These are phyloP conservation scores for Xerus inauris DNA, from an alignment of 2,113 vertebrate genomes.

Conservation along the genomic window DNA sequence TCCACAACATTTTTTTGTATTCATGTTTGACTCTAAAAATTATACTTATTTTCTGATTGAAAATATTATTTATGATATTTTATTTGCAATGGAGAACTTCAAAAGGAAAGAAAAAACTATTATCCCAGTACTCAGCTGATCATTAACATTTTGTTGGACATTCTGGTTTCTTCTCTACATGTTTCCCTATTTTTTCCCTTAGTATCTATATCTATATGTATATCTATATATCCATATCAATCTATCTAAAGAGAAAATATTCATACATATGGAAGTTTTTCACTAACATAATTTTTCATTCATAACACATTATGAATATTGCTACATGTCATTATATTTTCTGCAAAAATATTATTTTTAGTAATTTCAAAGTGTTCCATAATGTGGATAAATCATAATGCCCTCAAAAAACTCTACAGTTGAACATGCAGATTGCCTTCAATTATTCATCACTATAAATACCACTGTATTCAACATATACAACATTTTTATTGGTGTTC, in stretches of 20 bases:
- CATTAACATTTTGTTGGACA: conserved; percentile 33
- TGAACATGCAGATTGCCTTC: neutral
- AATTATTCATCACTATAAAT: neutral
- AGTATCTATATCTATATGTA: too few species aligned
- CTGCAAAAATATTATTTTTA: neutral
- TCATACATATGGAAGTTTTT: neutral
- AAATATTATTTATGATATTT: conserved; percentile 31
- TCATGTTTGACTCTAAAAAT: neutral
- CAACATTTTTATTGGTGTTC: neutral
- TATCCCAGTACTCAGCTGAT: neutral
- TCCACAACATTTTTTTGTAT: neutral
- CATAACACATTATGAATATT: conserved; percentile 20
- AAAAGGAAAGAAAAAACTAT: conserved; percentile 44
- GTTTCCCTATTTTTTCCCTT: neutral
- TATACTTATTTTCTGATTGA: conserved; percentile 32
- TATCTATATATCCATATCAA: too few species aligned
- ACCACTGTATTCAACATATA: neutral
- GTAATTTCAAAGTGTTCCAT: neutral
- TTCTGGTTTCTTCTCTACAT: neutral
- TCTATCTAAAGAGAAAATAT: neutral
- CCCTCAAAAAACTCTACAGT: neutral
- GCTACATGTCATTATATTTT: neutral
- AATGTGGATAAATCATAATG: conserved; percentile 13
- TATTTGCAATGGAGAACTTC: neutral
- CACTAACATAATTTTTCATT: neutral